These are phyloP conservation scores for Otus sunia DNA, from an alignment of 2,113 vertebrate genomes.

Conservation along the genomic window DNA sequence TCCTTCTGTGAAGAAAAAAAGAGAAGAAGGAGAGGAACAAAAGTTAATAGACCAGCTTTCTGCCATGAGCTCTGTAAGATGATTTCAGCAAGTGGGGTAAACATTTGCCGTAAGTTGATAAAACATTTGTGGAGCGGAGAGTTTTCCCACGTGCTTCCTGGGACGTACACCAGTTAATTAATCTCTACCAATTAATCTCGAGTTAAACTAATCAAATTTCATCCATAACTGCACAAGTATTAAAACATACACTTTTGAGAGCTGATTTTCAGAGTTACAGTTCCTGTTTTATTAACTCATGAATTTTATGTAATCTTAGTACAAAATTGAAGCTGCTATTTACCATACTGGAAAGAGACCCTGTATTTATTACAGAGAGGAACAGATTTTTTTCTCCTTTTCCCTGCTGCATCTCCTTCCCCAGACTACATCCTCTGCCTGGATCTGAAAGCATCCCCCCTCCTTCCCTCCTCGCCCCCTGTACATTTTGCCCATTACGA, in stretches of 20 bases:
- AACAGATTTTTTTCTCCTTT: background rate
- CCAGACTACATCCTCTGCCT: background rate
- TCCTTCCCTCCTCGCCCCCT: background rate
- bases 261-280: background rate
- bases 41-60: slow-evolving; percentile 61
- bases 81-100: background rate
- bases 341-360: background rate
- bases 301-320: background rate
- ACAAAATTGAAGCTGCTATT: background rate
- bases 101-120: background rate
- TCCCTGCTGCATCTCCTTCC: no score
- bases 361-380: background rate
- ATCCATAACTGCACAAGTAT: background rate
- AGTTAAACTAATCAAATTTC: background rate
- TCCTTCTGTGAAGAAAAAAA: slow-evolving; percentile 82
- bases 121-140: background rate
- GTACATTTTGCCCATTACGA: background rate
- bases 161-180: background rate
- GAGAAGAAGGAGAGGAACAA: slow-evolving; percentile 57
- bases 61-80: background rate
- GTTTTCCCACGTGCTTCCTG: background rate
- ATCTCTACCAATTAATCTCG: background rate
- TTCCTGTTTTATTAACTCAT: background rate
- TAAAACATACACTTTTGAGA: background rate
- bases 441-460: background rate